Percentiles rank a stretch among this genome's conserved stretches.
Conservation (phyloP, 2,888 invertebrate genomes). For the Fissipunctia ypsillon region DNA sequence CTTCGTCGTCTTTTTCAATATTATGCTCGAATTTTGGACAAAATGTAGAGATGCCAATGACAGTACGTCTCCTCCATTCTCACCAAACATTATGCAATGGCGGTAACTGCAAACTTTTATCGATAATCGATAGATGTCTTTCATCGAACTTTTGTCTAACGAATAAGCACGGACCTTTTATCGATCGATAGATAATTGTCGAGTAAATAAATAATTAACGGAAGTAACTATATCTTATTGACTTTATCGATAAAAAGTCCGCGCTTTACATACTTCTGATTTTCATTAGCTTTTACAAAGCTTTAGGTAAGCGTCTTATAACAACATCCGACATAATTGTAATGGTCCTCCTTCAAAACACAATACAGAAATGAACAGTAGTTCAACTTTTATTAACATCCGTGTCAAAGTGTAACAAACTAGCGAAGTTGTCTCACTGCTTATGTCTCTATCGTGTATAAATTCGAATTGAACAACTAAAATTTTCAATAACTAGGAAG, state of each 20-base stretch:
- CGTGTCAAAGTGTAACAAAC: constrained; percentile 32
- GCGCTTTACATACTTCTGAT: constrained; percentile 33
- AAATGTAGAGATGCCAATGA: constrained; percentile 9
- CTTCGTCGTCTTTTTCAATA: constrained; percentile 51
- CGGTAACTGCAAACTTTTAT: constrained; percentile 47
- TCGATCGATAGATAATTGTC: constrained; percentile 59
- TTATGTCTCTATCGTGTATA: constrained; percentile 46
- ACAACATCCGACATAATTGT: constrained; percentile 54
- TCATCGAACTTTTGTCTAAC: constrained; percentile 42
- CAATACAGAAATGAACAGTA: constrained; percentile 58
- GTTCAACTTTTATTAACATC: constrained; percentile 47
- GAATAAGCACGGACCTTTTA: constrained; percentile 55
- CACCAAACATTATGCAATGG: constrained; percentile 44
- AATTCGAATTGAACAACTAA: constrained; percentile 52
- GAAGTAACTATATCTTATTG: constrained; percentile 55
- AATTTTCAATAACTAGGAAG: constrained; percentile 65
- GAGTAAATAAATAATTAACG: constrained; percentile 64
- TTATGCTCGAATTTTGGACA: constrained; percentile 39
- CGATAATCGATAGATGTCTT: constrained; percentile 42
- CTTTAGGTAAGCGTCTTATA: constrained; percentile 46
- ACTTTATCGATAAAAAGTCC: constrained; percentile 64
- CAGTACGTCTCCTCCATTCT: constrained; percentile 2
- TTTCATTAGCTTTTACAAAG: constrained; percentile 44
- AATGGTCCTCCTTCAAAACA: constrained; percentile 59
- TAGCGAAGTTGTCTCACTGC: constrained; percentile 55